Percentiles rank a stretch among this genome's conserved stretches.
phyloP scores from a whole-genome alignment of 2,888 invertebrate species.

The Dolichomitus sp. region DNA sequence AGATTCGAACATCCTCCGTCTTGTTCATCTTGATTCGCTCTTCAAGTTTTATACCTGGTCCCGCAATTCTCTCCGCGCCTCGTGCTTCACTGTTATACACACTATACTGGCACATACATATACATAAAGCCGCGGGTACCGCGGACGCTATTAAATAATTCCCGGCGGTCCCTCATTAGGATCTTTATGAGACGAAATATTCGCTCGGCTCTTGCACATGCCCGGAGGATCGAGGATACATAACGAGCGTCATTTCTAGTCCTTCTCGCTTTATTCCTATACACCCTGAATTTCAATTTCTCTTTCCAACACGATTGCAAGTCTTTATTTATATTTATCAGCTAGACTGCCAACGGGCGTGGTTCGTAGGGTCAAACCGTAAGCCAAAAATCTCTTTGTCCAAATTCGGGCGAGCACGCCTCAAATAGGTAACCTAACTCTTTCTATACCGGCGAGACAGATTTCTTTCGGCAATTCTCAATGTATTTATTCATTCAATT shows the following conservation, averaged over 20 bases:
- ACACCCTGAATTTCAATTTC: neutral
- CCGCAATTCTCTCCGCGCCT: constrained; percentile 60
- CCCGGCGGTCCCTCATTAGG: constrained; percentile 81
- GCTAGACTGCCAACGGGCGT: neutral
- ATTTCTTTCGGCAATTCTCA: neutral
- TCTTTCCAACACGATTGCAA: constrained; percentile 2
- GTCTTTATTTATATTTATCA: neutral
- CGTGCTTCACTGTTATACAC: constrained; percentile 46
- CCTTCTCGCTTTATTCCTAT: constrained; percentile 9
- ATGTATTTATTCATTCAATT: neutral
- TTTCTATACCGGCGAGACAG: neutral
- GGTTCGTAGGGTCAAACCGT: neutral
- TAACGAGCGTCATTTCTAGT: constrained; percentile 57
- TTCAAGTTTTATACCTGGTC: constrained; percentile 79
- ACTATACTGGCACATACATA: constrained; percentile 10
- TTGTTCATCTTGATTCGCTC: constrained; percentile 30
- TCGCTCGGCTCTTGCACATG: constrained; percentile 72
- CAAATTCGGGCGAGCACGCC: neutral
- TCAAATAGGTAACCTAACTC: neutral
- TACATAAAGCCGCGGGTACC: constrained; percentile 35
- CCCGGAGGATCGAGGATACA: constrained; percentile 52
- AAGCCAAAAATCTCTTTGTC: constrained; percentile 6
- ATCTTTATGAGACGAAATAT: constrained; percentile 82
- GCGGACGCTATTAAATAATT: constrained; percentile 83
- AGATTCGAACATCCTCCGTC: constrained; percentile 47